Evolutionary conservation across 2,797 vertebrate species (phyloP).

Genomic region (Propithecus perrieri): DNA sequence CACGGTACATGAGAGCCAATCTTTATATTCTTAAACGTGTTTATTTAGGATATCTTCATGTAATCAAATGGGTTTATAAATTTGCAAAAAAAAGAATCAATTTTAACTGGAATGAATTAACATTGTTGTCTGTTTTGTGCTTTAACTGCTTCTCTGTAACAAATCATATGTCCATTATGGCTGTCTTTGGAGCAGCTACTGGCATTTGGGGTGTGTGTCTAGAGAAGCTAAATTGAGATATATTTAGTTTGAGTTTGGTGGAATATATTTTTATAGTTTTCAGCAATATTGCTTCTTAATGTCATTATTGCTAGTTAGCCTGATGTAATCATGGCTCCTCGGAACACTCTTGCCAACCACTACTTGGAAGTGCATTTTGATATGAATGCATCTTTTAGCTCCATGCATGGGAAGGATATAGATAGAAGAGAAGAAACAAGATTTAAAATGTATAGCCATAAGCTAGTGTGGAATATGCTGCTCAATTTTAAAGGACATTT

Average conservation of each 20-base stretch:
- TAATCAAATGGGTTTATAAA: neutral
- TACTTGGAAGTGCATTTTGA: neutral
- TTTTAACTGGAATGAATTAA: neutral
- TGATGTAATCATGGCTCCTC: neutral
- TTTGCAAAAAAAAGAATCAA: neutral
- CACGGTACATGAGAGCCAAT: neutral
- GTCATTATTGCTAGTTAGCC: neutral
- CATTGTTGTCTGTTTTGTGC: neutral
- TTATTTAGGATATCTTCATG: neutral
- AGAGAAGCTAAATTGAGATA: neutral
- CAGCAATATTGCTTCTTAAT: neutral
- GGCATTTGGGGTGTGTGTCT: fast-evolving
- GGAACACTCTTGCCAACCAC: neutral
- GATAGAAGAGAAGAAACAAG: neutral
- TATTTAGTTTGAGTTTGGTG: neutral
- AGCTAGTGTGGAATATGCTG: neutral
- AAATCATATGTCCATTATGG: neutral
- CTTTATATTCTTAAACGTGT: neutral
- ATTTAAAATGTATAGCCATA: neutral
- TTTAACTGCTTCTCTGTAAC: neutral
- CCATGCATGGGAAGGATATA: neutral
- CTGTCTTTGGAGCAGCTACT: neutral
- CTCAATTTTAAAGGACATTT: neutral
- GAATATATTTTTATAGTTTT: neutral
- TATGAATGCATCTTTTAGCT: neutral